phyloP scores from a whole-genome alignment of 1,140 invertebrate genomes.

The Hyposmocoma kahamanoa region DNA sequence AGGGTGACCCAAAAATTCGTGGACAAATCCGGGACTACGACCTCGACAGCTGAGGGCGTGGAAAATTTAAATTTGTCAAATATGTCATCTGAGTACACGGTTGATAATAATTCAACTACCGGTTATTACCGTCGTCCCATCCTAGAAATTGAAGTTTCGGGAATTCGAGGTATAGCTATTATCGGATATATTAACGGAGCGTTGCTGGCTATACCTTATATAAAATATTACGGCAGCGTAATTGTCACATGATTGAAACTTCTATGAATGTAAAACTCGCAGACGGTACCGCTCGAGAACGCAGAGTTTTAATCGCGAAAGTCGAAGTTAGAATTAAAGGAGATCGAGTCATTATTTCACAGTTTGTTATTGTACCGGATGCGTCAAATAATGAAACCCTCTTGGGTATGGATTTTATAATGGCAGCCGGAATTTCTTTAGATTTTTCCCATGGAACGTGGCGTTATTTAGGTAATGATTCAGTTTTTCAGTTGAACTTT shows the following conservation, averaged over 20 bases:
- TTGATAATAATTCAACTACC: too few relatives aligned
- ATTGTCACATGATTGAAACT: background rate
- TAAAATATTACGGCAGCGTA: background rate
- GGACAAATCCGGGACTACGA: too few relatives aligned
- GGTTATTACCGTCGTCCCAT: background rate
- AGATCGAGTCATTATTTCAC: background rate
- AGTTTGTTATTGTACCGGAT: background rate
- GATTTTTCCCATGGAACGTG: background rate
- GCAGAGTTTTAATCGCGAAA: background rate
- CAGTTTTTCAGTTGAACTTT: background rate
- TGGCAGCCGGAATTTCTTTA: background rate
- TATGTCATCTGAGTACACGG: too few relatives aligned
- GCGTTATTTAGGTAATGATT: background rate
- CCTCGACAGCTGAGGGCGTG: too few relatives aligned
- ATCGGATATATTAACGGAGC: constrained; percentile 6
- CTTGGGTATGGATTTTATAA: constrained; percentile 1
- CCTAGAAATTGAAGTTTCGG: background rate
- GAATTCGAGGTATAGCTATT: background rate
- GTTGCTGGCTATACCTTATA: constrained; percentile 8
- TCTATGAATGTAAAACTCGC: background rate
- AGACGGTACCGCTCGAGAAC: background rate
- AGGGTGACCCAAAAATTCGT: too few relatives aligned
- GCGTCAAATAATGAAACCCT: background rate
- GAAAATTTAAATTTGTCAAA: too few relatives aligned
- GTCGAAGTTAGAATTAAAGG: background rate